A percentile compares a stretch with the other conserved stretches of the same genome.
phyloP scores from a whole-genome alignment of 2,888 invertebrate genomes.

The Lathronympha strigana region DNA sequence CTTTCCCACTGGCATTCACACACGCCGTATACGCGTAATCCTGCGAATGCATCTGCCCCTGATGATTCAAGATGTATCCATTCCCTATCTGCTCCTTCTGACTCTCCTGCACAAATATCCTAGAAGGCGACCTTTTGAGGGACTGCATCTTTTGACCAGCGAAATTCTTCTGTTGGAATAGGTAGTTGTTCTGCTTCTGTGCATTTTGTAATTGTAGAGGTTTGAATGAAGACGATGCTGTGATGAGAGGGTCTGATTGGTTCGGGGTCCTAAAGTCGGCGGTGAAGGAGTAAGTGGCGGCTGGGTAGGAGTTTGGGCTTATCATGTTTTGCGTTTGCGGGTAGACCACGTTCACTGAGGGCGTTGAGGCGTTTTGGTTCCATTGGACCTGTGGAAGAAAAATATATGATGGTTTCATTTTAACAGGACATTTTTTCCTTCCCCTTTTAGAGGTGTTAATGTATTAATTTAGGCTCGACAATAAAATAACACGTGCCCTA shows the following conservation, averaged over 20 bases:
- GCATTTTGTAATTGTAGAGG: constrained; percentile 78
- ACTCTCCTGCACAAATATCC: constrained; percentile 64
- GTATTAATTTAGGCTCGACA: too few species aligned
- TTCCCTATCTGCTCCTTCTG: constrained; percentile 70
- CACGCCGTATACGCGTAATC: constrained; percentile 74
- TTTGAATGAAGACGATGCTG: constrained; percentile 83
- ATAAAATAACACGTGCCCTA: too few species aligned
- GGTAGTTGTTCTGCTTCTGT: constrained; percentile 73
- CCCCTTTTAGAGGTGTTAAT: too few species aligned
- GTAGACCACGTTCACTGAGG: constrained; percentile 86
- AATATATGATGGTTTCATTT: not conserved
- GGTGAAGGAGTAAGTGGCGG: constrained; percentile 92
- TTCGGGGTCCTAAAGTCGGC: constrained; percentile 90
- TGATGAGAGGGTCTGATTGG: constrained; percentile 83
- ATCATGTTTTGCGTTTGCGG: constrained; percentile 86
- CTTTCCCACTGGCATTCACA: constrained; percentile 69
- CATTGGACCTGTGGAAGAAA: constrained; percentile 86
- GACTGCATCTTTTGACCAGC: constrained; percentile 60
- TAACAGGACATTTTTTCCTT: not conserved
- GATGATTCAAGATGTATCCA: constrained; percentile 71
- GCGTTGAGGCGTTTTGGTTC: constrained; percentile 86
- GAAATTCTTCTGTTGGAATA: constrained; percentile 77
- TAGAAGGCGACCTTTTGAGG: constrained; percentile 76
- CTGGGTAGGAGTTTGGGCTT: constrained; percentile 87
- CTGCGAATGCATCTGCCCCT: constrained; percentile 70